Base-by-base conservation (phyloP, 2,797 vertebrate genomes). In the Bovichtus diacanthus region DNA sequence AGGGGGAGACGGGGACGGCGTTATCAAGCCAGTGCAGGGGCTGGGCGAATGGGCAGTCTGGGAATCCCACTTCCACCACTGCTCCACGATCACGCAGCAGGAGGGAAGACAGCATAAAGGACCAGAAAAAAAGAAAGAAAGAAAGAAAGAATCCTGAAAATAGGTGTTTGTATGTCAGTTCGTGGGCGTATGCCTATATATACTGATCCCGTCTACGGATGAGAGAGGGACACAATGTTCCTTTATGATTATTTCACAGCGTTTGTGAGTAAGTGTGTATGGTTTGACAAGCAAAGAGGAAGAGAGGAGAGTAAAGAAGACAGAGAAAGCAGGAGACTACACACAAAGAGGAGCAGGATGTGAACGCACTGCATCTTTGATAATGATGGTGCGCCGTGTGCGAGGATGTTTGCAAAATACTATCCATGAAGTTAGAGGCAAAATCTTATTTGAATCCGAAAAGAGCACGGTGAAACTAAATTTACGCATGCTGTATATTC, bases 1-100 rank as follows among this genome's bases (percentile, higher is more conserved):
- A 49, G 47, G 69, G 72, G 74, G 76, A 60, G 54, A 80, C 49
- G n/a, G 74, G 76, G 80, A 73, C 15, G 41, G 76, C 19, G 84
- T 96, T 96, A 96, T 96, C 95, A 94, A 91, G 83, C 89, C 68
- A 9, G 84, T 90, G 87, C 95, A 95, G 94, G 85, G 89, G 84
- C 80, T 78, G 90, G 88, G 86, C 78, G 66, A 83, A 84, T 76
- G 80, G 90, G 90, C 87, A 93, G 90, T 82, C 79, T 92, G 90
- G 89, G 89, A 88, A 88, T 88, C 87, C 79, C 81, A 82, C 84
- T 80, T 80, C 72, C 76, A 72, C 83, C 21, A 54, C 80, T 56
- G 19, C 74, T 55, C 61, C 23, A 51, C 74, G 66, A 85, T 81
- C 78, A 70, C 88, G 67, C 62, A 51, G 56, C 36, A 34, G 12